Conservation (phyloP, 1,140 invertebrate genomes). For the Tetragonula clypearis region DNA sequence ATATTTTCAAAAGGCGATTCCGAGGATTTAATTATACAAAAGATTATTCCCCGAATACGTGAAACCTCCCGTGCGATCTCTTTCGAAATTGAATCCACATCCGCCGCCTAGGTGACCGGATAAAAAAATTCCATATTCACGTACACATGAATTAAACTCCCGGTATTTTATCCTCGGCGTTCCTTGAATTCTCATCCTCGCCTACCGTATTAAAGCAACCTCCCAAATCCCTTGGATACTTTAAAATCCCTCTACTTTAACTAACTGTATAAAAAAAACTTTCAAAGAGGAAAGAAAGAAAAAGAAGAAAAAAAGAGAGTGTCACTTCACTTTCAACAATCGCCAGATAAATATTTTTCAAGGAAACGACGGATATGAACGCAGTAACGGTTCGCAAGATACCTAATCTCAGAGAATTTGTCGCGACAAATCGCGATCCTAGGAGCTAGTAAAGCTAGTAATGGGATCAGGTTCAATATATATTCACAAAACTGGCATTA, state of each 20-base stretch:
- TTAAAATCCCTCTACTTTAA: no score
- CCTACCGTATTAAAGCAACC: background rate
- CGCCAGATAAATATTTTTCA: conserved; percentile 5
- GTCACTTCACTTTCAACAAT: background rate
- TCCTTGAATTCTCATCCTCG: background rate
- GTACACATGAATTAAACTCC: background rate
- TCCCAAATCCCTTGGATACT: background rate
- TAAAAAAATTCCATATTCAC: background rate
- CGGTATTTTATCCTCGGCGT: background rate
- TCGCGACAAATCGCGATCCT: conserved; percentile 46
- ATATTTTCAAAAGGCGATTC: background rate
- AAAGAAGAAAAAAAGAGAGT: no score
- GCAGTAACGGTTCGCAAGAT: conserved; percentile 4
- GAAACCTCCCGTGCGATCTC: background rate
- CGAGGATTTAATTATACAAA: background rate
- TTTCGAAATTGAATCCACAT: background rate
- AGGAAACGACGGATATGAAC: conserved; percentile 27
- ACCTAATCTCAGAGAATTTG: conserved; percentile 7
- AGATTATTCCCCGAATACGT: background rate
- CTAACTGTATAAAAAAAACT: background rate
- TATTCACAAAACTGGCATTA: no score
- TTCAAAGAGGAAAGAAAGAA: background rate
- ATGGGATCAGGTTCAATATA: no score
- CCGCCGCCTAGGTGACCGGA: no score
- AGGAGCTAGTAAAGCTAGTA: no score